These are phyloP conservation scores for Nansenia antarctica DNA, from an alignment of 2,113 vertebrate genomes.

Conservation along the genomic window DNA sequence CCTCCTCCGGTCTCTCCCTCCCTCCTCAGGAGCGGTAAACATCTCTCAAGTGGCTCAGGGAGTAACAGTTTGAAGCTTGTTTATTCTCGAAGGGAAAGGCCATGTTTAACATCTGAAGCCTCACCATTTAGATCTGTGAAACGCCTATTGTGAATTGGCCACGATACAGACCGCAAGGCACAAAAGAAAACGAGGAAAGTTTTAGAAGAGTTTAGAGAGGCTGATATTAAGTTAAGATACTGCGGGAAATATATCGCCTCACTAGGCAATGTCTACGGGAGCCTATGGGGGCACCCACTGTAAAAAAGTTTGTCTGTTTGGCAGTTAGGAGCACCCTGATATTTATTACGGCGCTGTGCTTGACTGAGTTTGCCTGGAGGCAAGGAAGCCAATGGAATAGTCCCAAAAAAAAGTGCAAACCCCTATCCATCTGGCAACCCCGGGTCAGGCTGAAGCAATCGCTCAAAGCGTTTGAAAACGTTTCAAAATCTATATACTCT, in stretches of 20 bases:
- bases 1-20: background rate
- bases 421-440: too few species aligned
- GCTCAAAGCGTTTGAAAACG: too few species aligned
- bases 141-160: background rate
- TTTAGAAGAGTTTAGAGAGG: background rate
- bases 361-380: too few species aligned
- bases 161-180: conserved; percentile 24
- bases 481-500: too few species aligned
- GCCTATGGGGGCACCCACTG: too few species aligned
- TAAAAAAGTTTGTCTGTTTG: too few species aligned
- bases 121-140: background rate
- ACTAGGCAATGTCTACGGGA: too few species aligned
- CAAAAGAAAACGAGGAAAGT: background rate
- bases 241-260: background rate
- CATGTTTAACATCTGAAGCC: conserved; percentile 7
- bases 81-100: background rate
- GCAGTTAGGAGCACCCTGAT: too few species aligned
- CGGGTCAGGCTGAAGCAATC: too few species aligned
- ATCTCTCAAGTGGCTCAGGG: conserved; percentile 1
- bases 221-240: background rate
- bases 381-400: too few species aligned
- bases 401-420: too few species aligned
- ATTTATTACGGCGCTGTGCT: too few species aligned
- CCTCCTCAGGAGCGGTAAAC: conserved; percentile 27
- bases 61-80: background rate